phyloP scores from a whole-genome alignment of 2,797 vertebrate species.

The Syngnathus rostellatus region DNA sequence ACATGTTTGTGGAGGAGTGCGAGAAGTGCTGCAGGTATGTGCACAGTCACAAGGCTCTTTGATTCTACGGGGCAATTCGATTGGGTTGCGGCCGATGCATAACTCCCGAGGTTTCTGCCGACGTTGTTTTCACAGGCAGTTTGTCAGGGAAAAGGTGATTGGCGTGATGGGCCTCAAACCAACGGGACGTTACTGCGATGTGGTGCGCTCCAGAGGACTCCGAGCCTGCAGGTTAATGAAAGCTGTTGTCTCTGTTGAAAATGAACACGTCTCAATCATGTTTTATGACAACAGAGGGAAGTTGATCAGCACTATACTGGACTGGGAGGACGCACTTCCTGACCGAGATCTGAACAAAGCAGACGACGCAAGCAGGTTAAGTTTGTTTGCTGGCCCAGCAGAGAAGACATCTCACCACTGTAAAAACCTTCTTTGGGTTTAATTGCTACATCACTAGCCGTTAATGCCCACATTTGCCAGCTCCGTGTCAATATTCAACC shows the following conservation, averaged over 20 bases:
- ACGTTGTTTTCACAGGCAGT: conserved; percentile 72
- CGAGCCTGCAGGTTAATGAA: conserved; percentile 83
- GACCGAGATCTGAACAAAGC: conserved; percentile 83
- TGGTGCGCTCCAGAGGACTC: conserved; percentile 84
- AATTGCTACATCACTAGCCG: not conserved
- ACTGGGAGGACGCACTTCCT: conserved; percentile 93
- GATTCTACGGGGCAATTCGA: not conserved
- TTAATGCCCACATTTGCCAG: not conserved
- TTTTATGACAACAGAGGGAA: conserved; percentile 72
- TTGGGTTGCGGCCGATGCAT: not conserved
- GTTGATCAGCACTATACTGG: conserved; percentile 88
- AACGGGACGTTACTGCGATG: conserved; percentile 82
- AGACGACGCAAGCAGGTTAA: conserved; percentile 85
- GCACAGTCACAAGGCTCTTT: not conserved
- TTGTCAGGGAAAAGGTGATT: conserved; percentile 83
- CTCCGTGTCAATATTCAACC: not conserved
- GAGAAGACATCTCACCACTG: not conserved
- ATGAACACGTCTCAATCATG: not conserved
- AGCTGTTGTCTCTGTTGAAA: not conserved
- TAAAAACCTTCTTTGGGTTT: not conserved
- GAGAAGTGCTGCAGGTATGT: conserved; percentile 90
- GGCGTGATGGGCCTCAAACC: conserved; percentile 97
- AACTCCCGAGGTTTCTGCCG: not conserved
- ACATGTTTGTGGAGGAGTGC: conserved; percentile 98
- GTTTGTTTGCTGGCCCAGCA: not conserved